A percentile compares a stretch with the other conserved stretches of the same genome.
phyloP scores from a whole-genome alignment of 2,888 invertebrate genomes.

The Drosophila pegasa region DNA sequence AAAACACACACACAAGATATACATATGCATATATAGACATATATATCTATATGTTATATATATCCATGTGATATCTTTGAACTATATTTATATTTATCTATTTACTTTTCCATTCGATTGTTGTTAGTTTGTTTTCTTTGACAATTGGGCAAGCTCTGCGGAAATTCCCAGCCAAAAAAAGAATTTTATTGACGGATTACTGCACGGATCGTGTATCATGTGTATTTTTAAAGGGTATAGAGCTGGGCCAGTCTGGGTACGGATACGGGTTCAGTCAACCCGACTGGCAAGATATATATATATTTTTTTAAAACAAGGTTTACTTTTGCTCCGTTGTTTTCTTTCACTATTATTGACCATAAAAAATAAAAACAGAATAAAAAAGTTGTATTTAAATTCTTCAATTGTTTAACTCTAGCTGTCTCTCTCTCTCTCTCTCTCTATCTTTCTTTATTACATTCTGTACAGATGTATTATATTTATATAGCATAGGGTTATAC shows the following conservation, averaged over 20 bases:
- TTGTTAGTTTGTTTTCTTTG: conserved; percentile 11
- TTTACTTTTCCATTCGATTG: conserved; percentile 27
- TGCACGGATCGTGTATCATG: conserved; percentile 32
- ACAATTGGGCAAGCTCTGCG: conserved; percentile 13
- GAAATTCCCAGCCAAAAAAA: conserved; percentile 26
- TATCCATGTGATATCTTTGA: conserved; percentile 50
- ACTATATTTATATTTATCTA: conserved; percentile 57
- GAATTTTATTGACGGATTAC: conserved; percentile 36
- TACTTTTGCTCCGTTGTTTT: background rate
- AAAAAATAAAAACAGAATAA: background rate
- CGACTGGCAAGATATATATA: background rate
- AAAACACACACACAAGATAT: conserved; percentile 15
- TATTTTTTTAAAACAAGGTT: conserved; percentile 12
- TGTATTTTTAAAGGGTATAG: background rate
- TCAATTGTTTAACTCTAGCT: background rate
- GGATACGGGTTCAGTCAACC: conserved; percentile 33
- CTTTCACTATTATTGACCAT: conserved; percentile 2
- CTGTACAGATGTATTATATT: too few relatives aligned
- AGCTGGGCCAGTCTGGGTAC: background rate
- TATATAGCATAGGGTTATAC: too few relatives aligned
- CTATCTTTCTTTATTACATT: too few relatives aligned
- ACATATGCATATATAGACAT: background rate
- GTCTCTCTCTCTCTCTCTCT: background rate
- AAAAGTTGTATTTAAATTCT: background rate
- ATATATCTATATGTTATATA: background rate